A percentile compares a stretch with the other conserved stretches of the same genome.
These are phyloP conservation scores for Boloria selene DNA, from an alignment of 2,888 invertebrate species.

Conservation along the genomic window DNA sequence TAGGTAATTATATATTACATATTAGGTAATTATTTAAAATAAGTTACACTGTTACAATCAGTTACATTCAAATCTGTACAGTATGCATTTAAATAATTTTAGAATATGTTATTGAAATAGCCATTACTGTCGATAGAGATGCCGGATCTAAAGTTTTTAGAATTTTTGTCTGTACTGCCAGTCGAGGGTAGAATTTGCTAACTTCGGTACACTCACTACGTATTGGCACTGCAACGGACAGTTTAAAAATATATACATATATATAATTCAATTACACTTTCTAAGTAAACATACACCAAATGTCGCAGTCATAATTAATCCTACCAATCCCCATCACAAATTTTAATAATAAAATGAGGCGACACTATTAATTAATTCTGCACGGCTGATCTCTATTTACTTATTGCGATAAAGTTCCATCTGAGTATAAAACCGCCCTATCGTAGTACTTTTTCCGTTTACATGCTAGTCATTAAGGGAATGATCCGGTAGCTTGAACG, in stretches of 20 bases:
- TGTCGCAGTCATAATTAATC: conserved; percentile 53
- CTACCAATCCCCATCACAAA: conserved; percentile 57
- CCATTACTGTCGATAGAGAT: no score
- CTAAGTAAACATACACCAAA: conserved; percentile 33
- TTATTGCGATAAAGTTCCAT: conserved; percentile 60
- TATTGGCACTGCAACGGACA: no score
- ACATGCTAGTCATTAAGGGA: conserved; percentile 73
- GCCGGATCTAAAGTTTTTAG: no score
- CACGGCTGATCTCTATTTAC: conserved; percentile 59
- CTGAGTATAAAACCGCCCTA: conserved; percentile 59
- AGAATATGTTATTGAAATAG: no score
- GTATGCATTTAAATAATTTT: no score
- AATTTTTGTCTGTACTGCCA: no score
- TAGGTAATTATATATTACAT: no score
- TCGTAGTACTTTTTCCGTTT: conserved; percentile 67
- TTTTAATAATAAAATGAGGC: conserved; percentile 74
- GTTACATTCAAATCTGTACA: no score
- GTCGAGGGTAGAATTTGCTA: no score
- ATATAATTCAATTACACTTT: conserved; percentile 5
- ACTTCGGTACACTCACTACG: no score
- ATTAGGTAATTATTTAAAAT: no score
- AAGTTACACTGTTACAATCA: no score
- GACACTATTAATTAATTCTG: conserved; percentile 76
- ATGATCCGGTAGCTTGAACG: conserved; percentile 74
- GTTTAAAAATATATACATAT: background rate